Conservation (phyloP, 1,140 invertebrate genomes). For the Neotoxoptera formosana region DNA sequence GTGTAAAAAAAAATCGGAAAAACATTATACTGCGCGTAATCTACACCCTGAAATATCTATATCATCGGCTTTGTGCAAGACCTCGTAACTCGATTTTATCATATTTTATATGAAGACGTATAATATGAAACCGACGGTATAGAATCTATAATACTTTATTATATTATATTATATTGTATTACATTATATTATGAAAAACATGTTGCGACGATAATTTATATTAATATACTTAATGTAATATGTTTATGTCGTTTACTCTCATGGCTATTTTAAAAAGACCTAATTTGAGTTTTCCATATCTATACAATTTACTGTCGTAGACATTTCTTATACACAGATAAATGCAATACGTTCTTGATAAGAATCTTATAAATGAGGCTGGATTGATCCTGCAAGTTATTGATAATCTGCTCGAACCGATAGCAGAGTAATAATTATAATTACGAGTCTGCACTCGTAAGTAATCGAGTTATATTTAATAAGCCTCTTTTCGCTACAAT, state of each 20-base stretch:
- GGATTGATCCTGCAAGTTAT: background rate
- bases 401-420: background rate
- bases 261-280: background rate
- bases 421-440: too few relatives aligned
- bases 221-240: too few relatives aligned
- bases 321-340: too few relatives aligned
- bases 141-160: background rate
- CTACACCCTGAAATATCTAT: too few relatives aligned
- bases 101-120: background rate
- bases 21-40: too few relatives aligned
- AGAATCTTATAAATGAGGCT: background rate
- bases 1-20: too few relatives aligned
- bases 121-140: background rate
- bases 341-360: background rate
- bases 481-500: background rate
- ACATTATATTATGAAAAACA: too few relatives aligned
- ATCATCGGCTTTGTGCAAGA: background rate
- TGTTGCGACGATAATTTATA: too few relatives aligned
- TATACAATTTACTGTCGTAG: too few relatives aligned
- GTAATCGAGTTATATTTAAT: background rate
- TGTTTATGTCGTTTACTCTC: background rate
- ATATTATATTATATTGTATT: too few relatives aligned
- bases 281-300: too few relatives aligned
- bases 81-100: background rate
- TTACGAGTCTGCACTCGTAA: too few relatives aligned